Evolutionary conservation across 2,888 invertebrate species (phyloP).

Genomic region (Amblyjoppa fuscipennis): DNA sequence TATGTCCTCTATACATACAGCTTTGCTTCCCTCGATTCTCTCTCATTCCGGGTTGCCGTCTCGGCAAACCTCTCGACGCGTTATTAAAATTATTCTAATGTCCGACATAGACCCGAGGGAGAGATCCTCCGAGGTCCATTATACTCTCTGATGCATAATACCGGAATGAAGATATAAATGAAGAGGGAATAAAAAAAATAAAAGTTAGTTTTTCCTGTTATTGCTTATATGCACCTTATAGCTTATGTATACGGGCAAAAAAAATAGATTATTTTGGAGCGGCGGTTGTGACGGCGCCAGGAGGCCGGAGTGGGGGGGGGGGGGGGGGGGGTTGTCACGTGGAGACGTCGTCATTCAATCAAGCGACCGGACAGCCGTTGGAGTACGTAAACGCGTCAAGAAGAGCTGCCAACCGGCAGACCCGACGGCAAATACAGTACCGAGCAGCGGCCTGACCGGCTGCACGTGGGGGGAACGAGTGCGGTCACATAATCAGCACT

Average conservation of each 20-base stretch:
- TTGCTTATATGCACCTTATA: background rate
- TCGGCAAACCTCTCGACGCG: slow-evolving; percentile 67
- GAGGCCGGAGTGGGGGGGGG: no score
- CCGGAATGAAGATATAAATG: slow-evolving; percentile 40
- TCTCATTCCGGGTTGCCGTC: slow-evolving; percentile 35
- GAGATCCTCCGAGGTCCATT: slow-evolving; percentile 40
- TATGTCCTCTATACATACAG: slow-evolving; percentile 12
- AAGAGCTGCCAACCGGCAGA: background rate
- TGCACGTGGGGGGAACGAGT: slow-evolving; percentile 68
- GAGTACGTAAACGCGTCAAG: slow-evolving; percentile 8
- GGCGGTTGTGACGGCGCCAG: background rate
- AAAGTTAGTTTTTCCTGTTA: slow-evolving; percentile 4
- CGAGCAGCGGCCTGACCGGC: slow-evolving; percentile 2
- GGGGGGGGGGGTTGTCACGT: no score
- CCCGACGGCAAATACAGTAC: background rate
- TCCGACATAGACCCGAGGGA: slow-evolving; percentile 49
- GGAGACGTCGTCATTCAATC: background rate
- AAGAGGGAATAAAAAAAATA: slow-evolving; percentile 20
- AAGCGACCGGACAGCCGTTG: background rate
- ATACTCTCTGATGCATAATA: slow-evolving; percentile 28
- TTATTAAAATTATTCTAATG: slow-evolving; percentile 82
- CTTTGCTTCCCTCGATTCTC: slow-evolving; percentile 42
- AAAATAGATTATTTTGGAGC: background rate
- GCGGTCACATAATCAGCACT: slow-evolving; percentile 81
- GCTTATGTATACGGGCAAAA: background rate